These are phyloP conservation scores for Tragelaphus buxtoni DNA, from an alignment of 2,113 vertebrate species.

Conservation along the genomic window DNA sequence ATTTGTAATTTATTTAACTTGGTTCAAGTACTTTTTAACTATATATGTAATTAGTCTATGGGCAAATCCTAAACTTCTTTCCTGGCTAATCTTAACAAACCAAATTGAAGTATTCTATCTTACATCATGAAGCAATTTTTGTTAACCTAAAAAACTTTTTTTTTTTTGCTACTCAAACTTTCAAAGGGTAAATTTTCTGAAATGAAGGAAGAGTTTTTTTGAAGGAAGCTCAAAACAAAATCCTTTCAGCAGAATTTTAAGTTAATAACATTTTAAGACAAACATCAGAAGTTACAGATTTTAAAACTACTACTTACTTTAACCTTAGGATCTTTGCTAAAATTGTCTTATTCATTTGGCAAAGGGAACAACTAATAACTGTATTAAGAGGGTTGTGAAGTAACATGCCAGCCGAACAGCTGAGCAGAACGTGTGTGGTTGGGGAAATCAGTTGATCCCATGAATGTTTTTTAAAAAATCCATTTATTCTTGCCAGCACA, in stretches of 20 bases:
- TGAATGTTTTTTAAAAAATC: slow-evolving; percentile 23
- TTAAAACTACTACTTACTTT: background rate
- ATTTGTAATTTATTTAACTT: slow-evolving; percentile 46
- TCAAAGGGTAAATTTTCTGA: slow-evolving; percentile 7
- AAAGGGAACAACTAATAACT: slow-evolving; percentile 30
- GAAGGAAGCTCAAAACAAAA: background rate
- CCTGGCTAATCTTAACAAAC: background rate
- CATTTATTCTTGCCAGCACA: slow-evolving; percentile 28
- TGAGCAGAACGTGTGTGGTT: slow-evolving; percentile 32
- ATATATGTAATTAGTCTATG: background rate
- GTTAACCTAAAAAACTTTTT: slow-evolving; percentile 22
- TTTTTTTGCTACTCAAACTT: background rate
- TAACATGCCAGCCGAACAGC: slow-evolving; percentile 18
- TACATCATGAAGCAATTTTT: slow-evolving; percentile 28
- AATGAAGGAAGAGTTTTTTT: background rate
- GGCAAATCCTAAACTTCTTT: background rate
- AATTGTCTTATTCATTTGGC: slow-evolving; percentile 4
- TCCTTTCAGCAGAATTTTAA: slow-evolving; percentile 29
- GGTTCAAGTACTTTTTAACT: slow-evolving; percentile 28
- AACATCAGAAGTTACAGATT: background rate
- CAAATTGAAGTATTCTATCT: background rate
- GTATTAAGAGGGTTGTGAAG: slow-evolving; percentile 34
- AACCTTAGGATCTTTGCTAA: slow-evolving; percentile 19
- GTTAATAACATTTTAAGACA: background rate
- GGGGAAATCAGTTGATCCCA: slow-evolving; percentile 31